Evolutionary conservation across 2,888 invertebrate species (phyloP), one percentile per base, ranked within the genome.

Genomic region (Mesorhabditis sp.): DNA sequence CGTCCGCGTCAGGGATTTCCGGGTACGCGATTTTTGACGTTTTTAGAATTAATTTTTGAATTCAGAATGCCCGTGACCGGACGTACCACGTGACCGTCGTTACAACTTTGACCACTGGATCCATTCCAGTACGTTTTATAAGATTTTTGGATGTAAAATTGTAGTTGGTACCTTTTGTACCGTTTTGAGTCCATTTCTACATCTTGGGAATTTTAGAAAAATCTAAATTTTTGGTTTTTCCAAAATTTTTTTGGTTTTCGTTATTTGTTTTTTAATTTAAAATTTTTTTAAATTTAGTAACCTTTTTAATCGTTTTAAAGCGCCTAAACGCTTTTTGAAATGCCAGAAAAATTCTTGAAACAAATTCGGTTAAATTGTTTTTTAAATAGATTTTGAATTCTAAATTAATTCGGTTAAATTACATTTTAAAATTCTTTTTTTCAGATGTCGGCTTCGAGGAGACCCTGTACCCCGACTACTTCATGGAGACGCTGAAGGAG

Each of bases 1-100:
- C 43, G 72, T 79, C 7, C 66, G 75, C 15, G 70, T 79, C 28
- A 70, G 71, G 45, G 76, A 79, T 66, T 79, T 74, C 73, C 71
- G 77, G 68, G 74, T 72, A 13, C 10, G 58, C n/a, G 7, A 13
- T 50, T 50, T 1, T 50, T 50, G 58, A 50, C 7, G n/a, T 13
- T 50, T 50, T 50, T 50, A 2, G 28, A 2, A 50, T 50, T 50
- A n/a, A 50, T 1, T 50, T 50, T 2, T 2, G 28, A 28, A 28
- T 28, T 28, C n/a, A 50, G 58, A 50, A 50, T 50, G 58, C 58
- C n/a, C 58, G 58, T 50, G 58, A 50, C 10, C 7, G n/a, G n/a
- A 13, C 58, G 7, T 50, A 10, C 10, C 58, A 10, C 7, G n/a
- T 50, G 10, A 50, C n/a, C 58, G 58, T 50, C n/a, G 58, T 2